Evolutionary conservation across 2,888 invertebrate genomes (phyloP).

Genomic region (Stenichneumon culpator): DNA sequence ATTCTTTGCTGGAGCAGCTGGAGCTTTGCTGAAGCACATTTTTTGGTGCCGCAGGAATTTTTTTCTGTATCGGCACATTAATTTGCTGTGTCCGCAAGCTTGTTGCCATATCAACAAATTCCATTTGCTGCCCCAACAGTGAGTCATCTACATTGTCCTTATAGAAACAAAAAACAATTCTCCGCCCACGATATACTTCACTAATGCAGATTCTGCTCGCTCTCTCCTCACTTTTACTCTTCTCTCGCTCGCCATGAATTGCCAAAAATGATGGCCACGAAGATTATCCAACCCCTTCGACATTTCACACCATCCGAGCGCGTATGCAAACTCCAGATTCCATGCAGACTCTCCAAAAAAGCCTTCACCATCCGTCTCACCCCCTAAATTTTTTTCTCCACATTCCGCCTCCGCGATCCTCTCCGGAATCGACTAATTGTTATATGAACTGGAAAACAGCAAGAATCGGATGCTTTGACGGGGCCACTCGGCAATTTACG

Average conservation of each 20-base stretch:
- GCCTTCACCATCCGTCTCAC: neutral
- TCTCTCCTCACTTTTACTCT: neutral
- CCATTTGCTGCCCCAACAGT: neutral
- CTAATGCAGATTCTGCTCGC: neutral
- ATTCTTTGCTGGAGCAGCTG: no score
- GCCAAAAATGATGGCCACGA: no score
- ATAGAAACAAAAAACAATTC: neutral
- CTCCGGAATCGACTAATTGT: neutral
- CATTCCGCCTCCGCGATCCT: neutral
- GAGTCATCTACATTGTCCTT: neutral
- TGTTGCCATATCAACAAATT: neutral
- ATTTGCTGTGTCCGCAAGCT: no score
- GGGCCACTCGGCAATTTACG: constrained; percentile 13
- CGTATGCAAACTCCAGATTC: no score
- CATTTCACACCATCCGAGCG: no score
- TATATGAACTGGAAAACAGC: neutral
- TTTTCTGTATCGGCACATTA: no score
- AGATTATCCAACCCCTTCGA: no score
- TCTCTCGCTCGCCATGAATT: neutral
- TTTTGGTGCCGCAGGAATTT: no score
- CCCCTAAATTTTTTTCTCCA: neutral
- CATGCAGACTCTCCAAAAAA: neutral
- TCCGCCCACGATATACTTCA: neutral
- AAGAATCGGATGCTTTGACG: neutral
- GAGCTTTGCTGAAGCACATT: no score